Percentiles rank a stretch among this genome's conserved stretches.
Evolutionary conservation across 2,888 invertebrate genomes (phyloP).

Genomic region (Linnaemya vulpina): DNA sequence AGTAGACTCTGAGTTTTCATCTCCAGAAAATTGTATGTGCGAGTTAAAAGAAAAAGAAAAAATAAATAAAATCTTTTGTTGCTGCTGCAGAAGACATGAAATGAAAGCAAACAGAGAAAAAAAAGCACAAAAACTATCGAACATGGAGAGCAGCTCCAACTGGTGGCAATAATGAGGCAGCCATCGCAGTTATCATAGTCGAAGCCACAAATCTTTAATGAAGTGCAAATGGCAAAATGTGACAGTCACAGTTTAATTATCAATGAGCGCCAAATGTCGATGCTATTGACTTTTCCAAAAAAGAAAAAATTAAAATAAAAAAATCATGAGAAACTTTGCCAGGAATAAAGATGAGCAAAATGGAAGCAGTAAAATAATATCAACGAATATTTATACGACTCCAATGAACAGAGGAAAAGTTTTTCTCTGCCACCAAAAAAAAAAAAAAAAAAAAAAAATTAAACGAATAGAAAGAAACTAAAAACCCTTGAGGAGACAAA

Average conservation of each 20-base stretch:
- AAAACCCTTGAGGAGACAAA: conserved; percentile 54
- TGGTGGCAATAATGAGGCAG: conserved; percentile 23
- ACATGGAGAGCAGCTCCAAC: conserved; percentile 22
- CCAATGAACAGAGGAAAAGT: conserved; percentile 63
- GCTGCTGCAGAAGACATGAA: not conserved
- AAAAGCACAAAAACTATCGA: not conserved
- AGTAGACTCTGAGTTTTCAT: conserved; percentile 44
- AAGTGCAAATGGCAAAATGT: conserved; percentile 73
- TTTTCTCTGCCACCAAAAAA: conserved; percentile 22
- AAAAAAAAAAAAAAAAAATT: conserved; percentile 3
- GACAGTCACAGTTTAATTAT: conserved; percentile 73
- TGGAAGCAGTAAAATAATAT: conserved; percentile 10
- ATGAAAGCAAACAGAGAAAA: conserved; percentile 13
- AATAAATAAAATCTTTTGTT: not conserved
- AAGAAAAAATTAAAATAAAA: not conserved
- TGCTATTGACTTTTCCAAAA: conserved; percentile 67
- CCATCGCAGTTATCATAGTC: conserved; percentile 29
- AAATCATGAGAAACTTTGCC: conserved; percentile 24
- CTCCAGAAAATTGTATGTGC: not conserved
- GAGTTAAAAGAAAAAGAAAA: not conserved
- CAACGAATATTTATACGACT: conserved; percentile 45
- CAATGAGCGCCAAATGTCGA: conserved; percentile 72
- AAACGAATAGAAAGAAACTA: not conserved
- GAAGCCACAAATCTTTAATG: conserved; percentile 72
- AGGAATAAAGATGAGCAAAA: conserved; percentile 31